phyloP scores from a whole-genome alignment of 2,888 invertebrate genomes.

The Eupithecia tripunctaria region DNA sequence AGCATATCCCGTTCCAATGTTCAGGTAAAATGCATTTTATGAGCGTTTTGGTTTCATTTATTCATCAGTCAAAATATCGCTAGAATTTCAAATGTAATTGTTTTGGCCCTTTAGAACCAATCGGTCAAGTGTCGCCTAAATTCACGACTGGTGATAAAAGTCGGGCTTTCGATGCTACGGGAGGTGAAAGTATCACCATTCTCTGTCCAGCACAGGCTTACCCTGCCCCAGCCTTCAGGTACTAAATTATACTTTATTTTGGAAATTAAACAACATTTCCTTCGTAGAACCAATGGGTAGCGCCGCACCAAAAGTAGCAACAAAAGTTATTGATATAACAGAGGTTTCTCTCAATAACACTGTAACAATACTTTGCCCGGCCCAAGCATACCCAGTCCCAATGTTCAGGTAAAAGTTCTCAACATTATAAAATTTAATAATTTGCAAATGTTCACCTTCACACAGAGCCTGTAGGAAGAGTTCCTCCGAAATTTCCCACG shows the following conservation, averaged over 20 bases:
- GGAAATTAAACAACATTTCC: conserved; percentile 36
- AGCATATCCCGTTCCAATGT: conserved; percentile 87
- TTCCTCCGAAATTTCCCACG: conserved; percentile 89
- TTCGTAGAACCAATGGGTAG: conserved; percentile 88
- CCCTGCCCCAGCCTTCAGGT: conserved; percentile 88
- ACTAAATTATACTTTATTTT: conserved; percentile 45
- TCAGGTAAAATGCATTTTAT: conserved; percentile 81
- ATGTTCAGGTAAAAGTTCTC: conserved; percentile 85
- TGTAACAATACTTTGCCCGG: conserved; percentile 85
- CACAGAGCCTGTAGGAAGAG: conserved; percentile 85
- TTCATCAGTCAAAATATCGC: background rate
- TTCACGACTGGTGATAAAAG: conserved; percentile 86
- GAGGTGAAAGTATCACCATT: conserved; percentile 81
- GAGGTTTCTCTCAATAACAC: conserved; percentile 66
- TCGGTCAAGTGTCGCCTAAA: conserved; percentile 88
- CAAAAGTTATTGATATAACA: conserved; percentile 80
- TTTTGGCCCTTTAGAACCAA: conserved; percentile 82
- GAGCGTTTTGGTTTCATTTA: background rate
- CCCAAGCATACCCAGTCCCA: conserved; percentile 87
- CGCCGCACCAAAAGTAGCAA: conserved; percentile 87
- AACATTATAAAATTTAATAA: conserved; percentile 7
- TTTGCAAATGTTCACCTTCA: conserved; percentile 44
- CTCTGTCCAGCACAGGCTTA: conserved; percentile 91
- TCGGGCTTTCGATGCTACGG: conserved; percentile 85
- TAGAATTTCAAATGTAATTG: background rate